A percentile compares a stretch with the other conserved stretches of the same genome.
These are phyloP conservation scores for Apteryx mantelli DNA, from an alignment of 2,113 vertebrate genomes.

Conservation along the genomic window DNA sequence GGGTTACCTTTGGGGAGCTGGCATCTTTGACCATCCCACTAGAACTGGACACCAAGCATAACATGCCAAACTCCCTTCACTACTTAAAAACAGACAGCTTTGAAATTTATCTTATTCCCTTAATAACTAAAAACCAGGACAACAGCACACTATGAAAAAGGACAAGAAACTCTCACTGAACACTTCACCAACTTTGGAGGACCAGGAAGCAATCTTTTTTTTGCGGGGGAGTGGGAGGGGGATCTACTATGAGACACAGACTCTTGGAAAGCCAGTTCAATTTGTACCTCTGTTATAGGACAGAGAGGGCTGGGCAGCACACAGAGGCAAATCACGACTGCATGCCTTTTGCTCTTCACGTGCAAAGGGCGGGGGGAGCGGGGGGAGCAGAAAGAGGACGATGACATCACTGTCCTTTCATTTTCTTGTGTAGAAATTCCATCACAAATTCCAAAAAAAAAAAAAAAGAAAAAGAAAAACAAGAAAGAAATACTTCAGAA, in stretches of 20 bases:
- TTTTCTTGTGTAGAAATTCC: neutral
- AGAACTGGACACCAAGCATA: neutral
- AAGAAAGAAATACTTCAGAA: neutral
- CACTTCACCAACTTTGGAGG: neutral
- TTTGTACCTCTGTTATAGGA: neutral
- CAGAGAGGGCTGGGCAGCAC: rapidly evolving
- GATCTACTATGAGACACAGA: neutral
- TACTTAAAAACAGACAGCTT: neutral
- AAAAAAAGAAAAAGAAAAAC: neutral
- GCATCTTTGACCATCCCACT: neutral
- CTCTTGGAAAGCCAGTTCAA: neutral
- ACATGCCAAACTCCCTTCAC: neutral
- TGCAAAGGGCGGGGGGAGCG: neutral
- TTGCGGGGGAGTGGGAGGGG: no score
- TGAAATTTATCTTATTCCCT: neutral
- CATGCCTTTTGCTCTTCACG: neutral
- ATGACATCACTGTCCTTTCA: neutral
- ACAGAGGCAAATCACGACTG: neutral
- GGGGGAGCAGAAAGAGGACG: neutral
- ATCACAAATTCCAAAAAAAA: neutral
- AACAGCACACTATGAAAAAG: neutral
- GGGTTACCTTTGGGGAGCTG: neutral
- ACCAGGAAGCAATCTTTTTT: neutral
- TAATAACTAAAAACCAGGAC: neutral
- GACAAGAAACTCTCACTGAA: neutral